phyloP scores from a whole-genome alignment of 1,140 invertebrate genomes.

The Globodera ellingtonae region DNA sequence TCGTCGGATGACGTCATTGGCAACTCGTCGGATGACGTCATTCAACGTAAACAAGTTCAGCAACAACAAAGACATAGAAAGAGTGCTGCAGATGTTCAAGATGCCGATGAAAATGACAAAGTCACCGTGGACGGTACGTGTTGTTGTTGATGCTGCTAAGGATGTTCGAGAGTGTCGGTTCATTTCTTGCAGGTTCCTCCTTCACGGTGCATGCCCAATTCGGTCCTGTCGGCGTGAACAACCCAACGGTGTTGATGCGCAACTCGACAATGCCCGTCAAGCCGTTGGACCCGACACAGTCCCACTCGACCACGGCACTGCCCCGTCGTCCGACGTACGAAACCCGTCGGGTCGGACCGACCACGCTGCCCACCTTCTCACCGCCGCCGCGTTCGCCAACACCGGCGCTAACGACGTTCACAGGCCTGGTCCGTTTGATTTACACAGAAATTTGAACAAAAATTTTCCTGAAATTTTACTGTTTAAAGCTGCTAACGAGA shows the following conservation, averaged over 20 bases:
- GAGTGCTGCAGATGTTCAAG: background rate
- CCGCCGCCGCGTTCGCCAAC: conserved; percentile 37
- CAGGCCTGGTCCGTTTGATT: conserved; percentile 25
- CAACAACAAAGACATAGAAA: conserved; percentile 4
- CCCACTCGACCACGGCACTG: conserved; percentile 13
- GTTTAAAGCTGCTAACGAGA: too few relatives aligned
- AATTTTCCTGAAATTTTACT: too few relatives aligned
- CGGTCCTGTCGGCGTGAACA: conserved; percentile 62
- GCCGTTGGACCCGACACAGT: too few relatives aligned
- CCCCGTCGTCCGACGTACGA: conserved; percentile 41
- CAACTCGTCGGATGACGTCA: too few relatives aligned
- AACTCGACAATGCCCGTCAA: conserved; percentile 41
- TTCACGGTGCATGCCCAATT: conserved; percentile 47
- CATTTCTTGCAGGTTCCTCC: conserved; percentile 12
- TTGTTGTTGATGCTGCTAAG: background rate
- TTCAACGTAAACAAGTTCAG: background rate
- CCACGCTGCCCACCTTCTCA: conserved; percentile 36
- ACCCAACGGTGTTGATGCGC: conserved; percentile 55
- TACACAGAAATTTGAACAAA: background rate
- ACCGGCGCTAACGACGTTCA: conserved; percentile 18
- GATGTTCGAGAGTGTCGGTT: background rate
- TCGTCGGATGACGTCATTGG: too few relatives aligned
- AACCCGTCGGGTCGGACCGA: conserved; percentile 54
- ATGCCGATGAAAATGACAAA: background rate
- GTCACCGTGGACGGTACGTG: conserved; percentile 31